Conservation (phyloP, 2,113 vertebrate genomes). For the Nerophis ophidion region DNA sequence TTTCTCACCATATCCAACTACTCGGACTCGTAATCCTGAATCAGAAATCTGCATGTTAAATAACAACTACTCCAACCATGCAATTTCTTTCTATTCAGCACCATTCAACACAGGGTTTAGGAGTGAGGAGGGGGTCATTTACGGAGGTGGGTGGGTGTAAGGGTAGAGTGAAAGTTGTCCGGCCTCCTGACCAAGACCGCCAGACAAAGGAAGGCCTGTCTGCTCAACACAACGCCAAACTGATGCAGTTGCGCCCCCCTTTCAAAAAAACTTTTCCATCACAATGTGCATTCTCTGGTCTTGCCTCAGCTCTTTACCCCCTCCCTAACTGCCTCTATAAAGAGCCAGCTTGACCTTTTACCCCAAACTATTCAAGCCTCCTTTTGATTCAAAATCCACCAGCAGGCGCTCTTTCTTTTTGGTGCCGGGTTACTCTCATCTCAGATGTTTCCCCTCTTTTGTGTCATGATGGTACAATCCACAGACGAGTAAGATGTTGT, state of each 20-base stretch:
- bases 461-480: slow-evolving; percentile 26
- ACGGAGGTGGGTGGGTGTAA: slow-evolving; percentile 18
- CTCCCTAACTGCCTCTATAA: slow-evolving; percentile 36
- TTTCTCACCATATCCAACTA: slow-evolving; percentile 46
- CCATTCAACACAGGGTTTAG: slow-evolving; percentile 8
- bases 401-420: slow-evolving; percentile 40
- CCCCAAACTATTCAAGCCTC: slow-evolving; percentile 54
- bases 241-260: slow-evolving; percentile 56
- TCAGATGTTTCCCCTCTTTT: slow-evolving; percentile 19
- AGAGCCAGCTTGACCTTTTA: slow-evolving; percentile 57
- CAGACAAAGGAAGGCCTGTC: slow-evolving; percentile 69
- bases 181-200: slow-evolving; percentile 63
- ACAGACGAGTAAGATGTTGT: slow-evolving; percentile 10
- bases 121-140: slow-evolving; percentile 4
- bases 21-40: slow-evolving; percentile 36
- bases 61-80: slow-evolving; percentile 41
- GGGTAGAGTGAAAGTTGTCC: slow-evolving; percentile 55
- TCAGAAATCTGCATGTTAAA: slow-evolving; percentile 60
- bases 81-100: slow-evolving; percentile 38
- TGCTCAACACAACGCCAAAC: slow-evolving; percentile 63
- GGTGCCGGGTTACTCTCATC: slow-evolving; percentile 46
- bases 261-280: slow-evolving; percentile 64
- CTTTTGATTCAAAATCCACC: slow-evolving; percentile 57
- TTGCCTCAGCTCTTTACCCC: slow-evolving; percentile 42
- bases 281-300: slow-evolving; percentile 69